A percentile compares a stretch with the other conserved stretches of the same genome.
phyloP scores from a whole-genome alignment of 2,888 invertebrate species.

The Sphaerolaimus hirsutus region DNA sequence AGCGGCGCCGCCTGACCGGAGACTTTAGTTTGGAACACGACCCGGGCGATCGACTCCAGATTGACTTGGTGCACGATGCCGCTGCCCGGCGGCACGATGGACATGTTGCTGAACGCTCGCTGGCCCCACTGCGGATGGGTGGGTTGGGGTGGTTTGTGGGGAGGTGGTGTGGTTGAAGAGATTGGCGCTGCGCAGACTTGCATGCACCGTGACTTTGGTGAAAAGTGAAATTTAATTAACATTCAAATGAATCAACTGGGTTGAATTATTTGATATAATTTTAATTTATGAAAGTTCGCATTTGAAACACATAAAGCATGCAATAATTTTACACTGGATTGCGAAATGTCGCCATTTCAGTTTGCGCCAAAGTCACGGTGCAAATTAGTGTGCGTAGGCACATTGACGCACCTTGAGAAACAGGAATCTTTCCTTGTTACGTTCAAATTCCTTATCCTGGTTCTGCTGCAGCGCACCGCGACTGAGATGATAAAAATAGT shows the following conservation, averaged over 20 bases:
- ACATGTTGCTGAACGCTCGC: slow-evolving; percentile 73
- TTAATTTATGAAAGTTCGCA: no score
- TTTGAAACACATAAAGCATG: not conserved
- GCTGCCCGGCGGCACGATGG: slow-evolving; percentile 88
- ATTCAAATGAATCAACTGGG: not conserved
- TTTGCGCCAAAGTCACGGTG: no score
- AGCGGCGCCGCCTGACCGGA: slow-evolving; percentile 23
- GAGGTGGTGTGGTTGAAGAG: not conserved
- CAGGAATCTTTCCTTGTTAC: slow-evolving; percentile 78
- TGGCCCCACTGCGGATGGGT: slow-evolving; percentile 99
- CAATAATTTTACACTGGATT: not conserved
- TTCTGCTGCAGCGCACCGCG: slow-evolving; percentile 67
- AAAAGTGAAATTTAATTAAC: no score
- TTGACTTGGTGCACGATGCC: slow-evolving; percentile 73
- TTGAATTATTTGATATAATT: slow-evolving; percentile 1
- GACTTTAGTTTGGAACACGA: slow-evolving; percentile 35
- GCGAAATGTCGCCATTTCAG: no score
- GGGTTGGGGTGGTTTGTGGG: no score
- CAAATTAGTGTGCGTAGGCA: no score
- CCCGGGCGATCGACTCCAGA: slow-evolving; percentile 58
- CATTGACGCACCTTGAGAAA: slow-evolving; percentile 70
- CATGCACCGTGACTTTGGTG: no score
- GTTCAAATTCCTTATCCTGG: slow-evolving; percentile 72
- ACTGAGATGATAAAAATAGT: slow-evolving; percentile 33
- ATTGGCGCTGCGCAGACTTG: not conserved